Conservation (phyloP, 2,113 vertebrate genomes). For the Aleadryas rufinucha region DNA sequence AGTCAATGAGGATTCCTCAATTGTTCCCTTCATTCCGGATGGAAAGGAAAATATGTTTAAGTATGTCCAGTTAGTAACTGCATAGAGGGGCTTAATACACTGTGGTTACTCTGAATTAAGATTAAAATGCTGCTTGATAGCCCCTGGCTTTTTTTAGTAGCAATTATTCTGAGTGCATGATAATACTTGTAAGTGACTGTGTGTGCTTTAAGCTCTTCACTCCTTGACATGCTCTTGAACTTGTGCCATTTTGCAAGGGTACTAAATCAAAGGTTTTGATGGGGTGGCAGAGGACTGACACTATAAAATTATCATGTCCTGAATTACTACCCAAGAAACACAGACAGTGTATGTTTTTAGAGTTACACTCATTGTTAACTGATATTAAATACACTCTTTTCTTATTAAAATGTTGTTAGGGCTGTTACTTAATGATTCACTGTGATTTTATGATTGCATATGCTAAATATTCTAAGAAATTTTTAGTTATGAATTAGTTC, state of each 20-base stretch:
- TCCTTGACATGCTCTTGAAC: conserved; percentile 50
- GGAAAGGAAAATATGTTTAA: conserved; percentile 1
- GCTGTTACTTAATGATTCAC: not conserved
- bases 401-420: not conserved
- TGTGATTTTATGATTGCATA: not conserved
- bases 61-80: not conserved
- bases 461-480: not conserved
- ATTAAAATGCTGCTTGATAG: conserved; percentile 2
- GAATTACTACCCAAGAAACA: not conserved
- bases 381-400: not conserved
- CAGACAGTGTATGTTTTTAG: not conserved
- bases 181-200: not conserved
- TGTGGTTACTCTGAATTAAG: conserved; percentile 15
- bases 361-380: not conserved
- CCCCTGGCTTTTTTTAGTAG: not conserved
- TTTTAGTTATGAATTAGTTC: not conserved
- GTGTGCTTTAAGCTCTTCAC: not conserved
- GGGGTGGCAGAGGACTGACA: not conserved
- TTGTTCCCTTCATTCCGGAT: not conserved
- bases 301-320: not conserved
- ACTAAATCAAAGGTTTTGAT: not conserved
- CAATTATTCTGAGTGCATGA: conserved; percentile 24
- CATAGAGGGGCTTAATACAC: not conserved
- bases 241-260: conserved; percentile 13
- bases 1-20: not conserved